These are phyloP conservation scores for Platygyra sinensis DNA, from an alignment of 64 coral and sea anemone genomes.

Conservation along the genomic window DNA sequence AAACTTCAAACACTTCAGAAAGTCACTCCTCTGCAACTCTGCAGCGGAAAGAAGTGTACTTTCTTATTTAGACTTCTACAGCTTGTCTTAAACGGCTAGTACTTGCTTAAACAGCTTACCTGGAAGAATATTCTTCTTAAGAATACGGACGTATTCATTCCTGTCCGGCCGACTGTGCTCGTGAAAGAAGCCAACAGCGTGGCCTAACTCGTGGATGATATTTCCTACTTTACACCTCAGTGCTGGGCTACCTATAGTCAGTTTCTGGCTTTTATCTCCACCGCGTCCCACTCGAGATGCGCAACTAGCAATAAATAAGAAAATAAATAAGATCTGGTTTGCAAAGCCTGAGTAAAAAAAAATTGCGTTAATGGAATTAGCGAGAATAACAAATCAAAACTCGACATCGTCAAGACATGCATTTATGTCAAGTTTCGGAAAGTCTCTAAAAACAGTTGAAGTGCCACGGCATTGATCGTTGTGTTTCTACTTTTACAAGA, in stretches of 20 bases:
- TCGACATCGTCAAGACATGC: no score
- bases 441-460: no score
- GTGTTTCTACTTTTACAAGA: no score
- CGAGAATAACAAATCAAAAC: no score
- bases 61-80: not conserved
- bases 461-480: no score
- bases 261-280: constrained; percentile 54
- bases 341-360: no score
- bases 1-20: no score
- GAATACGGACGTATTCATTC: constrained; percentile 53
- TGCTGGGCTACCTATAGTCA: constrained; percentile 49
- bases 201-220: constrained; percentile 81
- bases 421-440: no score
- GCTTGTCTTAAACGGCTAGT: no score
- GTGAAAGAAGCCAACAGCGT: constrained; percentile 88
- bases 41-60: not conserved
- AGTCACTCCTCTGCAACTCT: no score
- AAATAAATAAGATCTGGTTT: no score
- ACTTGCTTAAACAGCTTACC: constrained; percentile 24
- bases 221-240: constrained; percentile 78
- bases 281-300: constrained; percentile 71
- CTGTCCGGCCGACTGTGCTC: constrained; percentile 83
- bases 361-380: no score
- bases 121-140: constrained; percentile 74
- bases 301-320: constrained; percentile 22